Conservation (phyloP, 2,113 vertebrate species). For the Ardeotis arabs region DNA sequence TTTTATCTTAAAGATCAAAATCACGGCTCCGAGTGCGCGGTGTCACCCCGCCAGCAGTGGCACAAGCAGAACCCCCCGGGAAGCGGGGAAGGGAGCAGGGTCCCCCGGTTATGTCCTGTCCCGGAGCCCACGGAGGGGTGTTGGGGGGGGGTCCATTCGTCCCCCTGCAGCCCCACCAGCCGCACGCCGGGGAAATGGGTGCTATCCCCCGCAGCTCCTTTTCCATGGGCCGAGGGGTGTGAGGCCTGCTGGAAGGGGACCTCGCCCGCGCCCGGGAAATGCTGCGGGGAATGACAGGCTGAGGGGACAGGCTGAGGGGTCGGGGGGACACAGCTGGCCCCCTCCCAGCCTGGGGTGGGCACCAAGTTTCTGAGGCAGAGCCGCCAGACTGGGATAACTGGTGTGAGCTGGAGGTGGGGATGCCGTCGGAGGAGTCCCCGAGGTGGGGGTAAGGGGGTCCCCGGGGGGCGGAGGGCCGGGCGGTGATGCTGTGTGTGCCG, state of each 20-base stretch:
- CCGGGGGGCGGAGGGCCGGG: not conserved
- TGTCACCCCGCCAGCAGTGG: not conserved
- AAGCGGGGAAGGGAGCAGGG: not conserved
- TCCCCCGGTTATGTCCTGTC: not conserved
- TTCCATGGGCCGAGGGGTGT: accelerated
- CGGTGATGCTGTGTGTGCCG: slow-evolving; percentile 57
- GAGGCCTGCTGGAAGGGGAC: not conserved
- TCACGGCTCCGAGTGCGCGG: not conserved
- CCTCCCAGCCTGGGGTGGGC: not conserved
- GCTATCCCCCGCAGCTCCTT: not conserved
- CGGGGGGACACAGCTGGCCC: too few species aligned
- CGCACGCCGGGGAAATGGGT: accelerated
- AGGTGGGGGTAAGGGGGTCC: too few species aligned
- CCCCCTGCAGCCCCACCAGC: not conserved
- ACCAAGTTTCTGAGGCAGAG: not conserved
- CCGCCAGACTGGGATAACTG: not conserved
- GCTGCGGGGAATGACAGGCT: not conserved
- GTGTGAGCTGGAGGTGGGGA: not conserved
- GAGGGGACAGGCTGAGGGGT: not conserved
- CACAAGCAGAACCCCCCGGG: not conserved
- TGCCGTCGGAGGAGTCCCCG: too few species aligned
- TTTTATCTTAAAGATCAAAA: not conserved
- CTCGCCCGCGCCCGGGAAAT: not conserved
- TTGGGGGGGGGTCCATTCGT: not conserved
- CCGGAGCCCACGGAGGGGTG: too few species aligned